Base-by-base conservation (phyloP, 2,888 invertebrate genomes). In the Epinotia demarniana region DNA sequence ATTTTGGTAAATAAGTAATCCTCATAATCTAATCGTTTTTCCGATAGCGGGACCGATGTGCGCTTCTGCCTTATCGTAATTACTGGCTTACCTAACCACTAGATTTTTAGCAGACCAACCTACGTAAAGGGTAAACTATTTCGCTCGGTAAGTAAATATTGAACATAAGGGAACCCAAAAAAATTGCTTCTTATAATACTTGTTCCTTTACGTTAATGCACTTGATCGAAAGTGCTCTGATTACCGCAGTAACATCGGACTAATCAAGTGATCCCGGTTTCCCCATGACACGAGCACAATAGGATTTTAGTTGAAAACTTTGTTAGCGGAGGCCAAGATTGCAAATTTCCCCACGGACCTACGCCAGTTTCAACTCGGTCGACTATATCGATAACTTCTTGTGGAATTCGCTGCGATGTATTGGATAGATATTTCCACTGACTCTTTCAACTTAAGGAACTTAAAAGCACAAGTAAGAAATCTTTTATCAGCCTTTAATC, bases 281-380 rank as follows among this genome's bases (percentile, higher is more conserved):
- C 82, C 86, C 89, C 87, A 89, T 85, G 88, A 89, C 87, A 87
- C 88, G 83, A 86, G 86, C 87, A 93, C 92, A 92, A 93, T 92
- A 92, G 90, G 91, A 92, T 92, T 92, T 92, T 86, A 93, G 92
- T 92, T 92, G 85, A 87, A 89, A 94, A 94, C 93, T 94, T 93
- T 92, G 92, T 93, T 92, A 93, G 89, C 84, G 87, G 86, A 90
- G 89, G 88, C 92, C 92, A 92, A 92, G 93, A 93, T 92, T 92
- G 90, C 83, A 91, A 89, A 93, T 93, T 94, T 94, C 93, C 93
- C 93, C 83, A 81, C 83, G 92, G 93, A 84, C 90, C 82, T 86
- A 89, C 87, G 84, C 90, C 90, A 92, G 92, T 92, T 92, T 90
- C 90, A 89, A 93, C 88, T 93, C 92, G 78, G 85, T 83, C 86